phyloP scores from a whole-genome alignment of 2,888 invertebrate genomes.

The Eupsilia transversa region DNA sequence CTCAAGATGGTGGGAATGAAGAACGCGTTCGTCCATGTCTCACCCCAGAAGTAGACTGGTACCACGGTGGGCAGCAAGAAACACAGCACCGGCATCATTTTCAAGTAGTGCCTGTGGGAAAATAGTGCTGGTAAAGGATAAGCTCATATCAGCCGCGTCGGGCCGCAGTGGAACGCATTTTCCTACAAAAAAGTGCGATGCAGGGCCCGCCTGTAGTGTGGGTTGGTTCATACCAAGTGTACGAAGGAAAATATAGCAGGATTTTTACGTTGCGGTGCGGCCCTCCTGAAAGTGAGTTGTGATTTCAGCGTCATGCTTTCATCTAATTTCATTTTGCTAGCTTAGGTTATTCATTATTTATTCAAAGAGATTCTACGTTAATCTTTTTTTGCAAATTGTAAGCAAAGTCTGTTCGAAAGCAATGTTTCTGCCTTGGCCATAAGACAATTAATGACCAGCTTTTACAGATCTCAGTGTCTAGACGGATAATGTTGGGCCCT shows the following conservation, averaged over 20 bases:
- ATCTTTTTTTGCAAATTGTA: background rate
- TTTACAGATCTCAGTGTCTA: background rate
- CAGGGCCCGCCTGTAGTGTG: background rate
- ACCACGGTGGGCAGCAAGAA: conserved; percentile 95
- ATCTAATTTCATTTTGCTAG: background rate
- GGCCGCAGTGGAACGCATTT: background rate
- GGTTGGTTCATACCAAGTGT: background rate
- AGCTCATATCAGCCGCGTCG: background rate
- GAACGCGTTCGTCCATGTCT: conserved; percentile 93
- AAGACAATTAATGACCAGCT: conserved; percentile 17
- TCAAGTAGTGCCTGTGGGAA: conserved; percentile 92
- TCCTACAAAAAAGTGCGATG: background rate
- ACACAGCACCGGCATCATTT: conserved; percentile 94
- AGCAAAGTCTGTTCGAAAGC: background rate
- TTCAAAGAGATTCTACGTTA: background rate
- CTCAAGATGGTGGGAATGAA: conserved; percentile 94
- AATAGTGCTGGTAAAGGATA: background rate
- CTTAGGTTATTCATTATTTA: background rate
- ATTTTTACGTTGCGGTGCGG: background rate
- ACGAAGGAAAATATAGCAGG: background rate
- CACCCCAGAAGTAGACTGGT: conserved; percentile 95
- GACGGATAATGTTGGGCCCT: background rate
- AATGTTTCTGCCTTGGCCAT: background rate
- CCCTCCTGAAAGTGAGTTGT: background rate
- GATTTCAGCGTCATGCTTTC: background rate